Evolutionary conservation across 2,113 vertebrate genomes (phyloP).

Genomic region (Pelusios castaneus): DNA sequence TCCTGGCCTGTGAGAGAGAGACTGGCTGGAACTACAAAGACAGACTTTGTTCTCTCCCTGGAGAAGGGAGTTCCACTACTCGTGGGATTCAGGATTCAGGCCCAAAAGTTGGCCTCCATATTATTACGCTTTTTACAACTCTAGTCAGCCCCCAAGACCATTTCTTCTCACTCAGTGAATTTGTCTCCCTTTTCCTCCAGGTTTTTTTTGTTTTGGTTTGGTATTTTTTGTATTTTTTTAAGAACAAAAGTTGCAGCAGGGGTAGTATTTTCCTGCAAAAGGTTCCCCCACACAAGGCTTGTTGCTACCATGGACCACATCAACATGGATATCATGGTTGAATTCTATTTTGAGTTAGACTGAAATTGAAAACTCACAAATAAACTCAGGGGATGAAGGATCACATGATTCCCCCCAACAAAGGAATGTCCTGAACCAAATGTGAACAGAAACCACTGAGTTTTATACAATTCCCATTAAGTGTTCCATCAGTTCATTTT

Average conservation of each 20-base stretch:
- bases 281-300: rapidly evolving
- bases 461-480: rapidly evolving
- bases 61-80: not conserved
- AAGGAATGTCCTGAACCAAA: rapidly evolving
- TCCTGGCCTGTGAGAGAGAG: not conserved
- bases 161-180: not conserved
- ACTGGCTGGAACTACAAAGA: not conserved
- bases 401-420: rapidly evolving
- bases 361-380: not conserved
- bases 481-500: rapidly evolving
- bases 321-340: not conserved
- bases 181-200: rapidly evolving
- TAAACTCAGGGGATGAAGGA: rapidly evolving
- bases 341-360: rapidly evolving
- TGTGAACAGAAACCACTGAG: not conserved
- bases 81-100: not conserved
- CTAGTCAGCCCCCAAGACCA: rapidly evolving
- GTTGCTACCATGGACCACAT: rapidly evolving
- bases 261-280: rapidly evolving
- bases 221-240: too few relatives aligned
- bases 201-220: rapidly evolving
- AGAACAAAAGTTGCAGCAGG: rapidly evolving
- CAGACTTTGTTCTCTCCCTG: too few relatives aligned
- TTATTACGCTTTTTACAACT: not conserved
- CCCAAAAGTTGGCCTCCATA: not conserved